A percentile compares a stretch with the other conserved stretches of the same genome.
Conservation (phyloP, 2,888 invertebrate species). For the Drosophila kambysellisi region DNA sequence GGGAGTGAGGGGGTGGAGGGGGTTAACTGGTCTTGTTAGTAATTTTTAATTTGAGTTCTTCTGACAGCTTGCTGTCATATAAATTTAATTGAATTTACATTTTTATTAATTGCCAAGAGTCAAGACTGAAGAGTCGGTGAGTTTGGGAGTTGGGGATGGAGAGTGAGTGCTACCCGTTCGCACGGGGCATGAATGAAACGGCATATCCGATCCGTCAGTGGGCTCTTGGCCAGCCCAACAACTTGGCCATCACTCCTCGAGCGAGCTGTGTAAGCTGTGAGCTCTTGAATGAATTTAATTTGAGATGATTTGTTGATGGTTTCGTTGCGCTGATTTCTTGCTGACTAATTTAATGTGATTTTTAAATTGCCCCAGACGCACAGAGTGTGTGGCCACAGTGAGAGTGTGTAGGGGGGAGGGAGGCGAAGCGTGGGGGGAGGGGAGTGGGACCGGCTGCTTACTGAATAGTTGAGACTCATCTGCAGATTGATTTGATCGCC, state of each 20-base stretch:
- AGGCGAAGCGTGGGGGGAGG: neutral
- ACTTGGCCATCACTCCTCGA: constrained; percentile 8
- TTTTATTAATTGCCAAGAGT: constrained; percentile 82
- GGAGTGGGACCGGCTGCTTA: neutral
- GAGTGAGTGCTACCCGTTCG: constrained; percentile 54
- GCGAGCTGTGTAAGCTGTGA: constrained; percentile 17
- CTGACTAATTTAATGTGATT: constrained; percentile 82
- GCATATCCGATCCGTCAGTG: constrained; percentile 11
- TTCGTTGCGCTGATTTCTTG: constrained; percentile 81
- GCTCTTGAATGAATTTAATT: constrained; percentile 80
- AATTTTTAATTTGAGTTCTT: constrained; percentile 84
- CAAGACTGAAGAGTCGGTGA: constrained; percentile 12
- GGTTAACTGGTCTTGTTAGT: constrained; percentile 77
- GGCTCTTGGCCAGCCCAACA: constrained; percentile 6
- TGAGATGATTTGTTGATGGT: constrained; percentile 81
- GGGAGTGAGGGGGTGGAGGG: neutral
- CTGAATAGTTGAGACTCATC: constrained; percentile 34
- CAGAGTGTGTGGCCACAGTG: constrained; percentile 62
- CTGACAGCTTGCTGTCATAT: constrained; percentile 84
- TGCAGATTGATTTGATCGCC: constrained; percentile 70
- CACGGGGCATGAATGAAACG: constrained; percentile 62
- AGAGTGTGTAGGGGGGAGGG: neutral
- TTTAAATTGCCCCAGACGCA: constrained; percentile 74
- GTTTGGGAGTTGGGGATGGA: constrained; percentile 9
- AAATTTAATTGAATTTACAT: constrained; percentile 85